These are phyloP conservation scores for Propithecus deckenii DNA, from an alignment of 2,797 vertebrate species.

Conservation along the genomic window DNA sequence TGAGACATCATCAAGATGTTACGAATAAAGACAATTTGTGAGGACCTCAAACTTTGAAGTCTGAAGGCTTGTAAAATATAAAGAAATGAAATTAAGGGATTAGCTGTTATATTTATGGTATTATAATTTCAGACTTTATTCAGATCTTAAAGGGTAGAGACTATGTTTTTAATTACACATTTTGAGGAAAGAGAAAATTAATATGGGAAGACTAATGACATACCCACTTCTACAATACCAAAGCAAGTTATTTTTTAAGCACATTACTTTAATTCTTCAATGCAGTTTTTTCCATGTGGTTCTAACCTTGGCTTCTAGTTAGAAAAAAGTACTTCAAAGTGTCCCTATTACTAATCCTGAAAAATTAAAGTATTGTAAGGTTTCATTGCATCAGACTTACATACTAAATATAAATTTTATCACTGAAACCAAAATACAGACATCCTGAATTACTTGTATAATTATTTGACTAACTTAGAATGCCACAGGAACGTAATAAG, in stretches of 20 bases:
- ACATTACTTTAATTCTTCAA: background rate
- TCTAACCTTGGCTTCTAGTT: background rate
- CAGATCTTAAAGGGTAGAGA: background rate
- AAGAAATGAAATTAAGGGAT: background rate
- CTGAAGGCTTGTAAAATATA: background rate
- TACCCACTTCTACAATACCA: background rate
- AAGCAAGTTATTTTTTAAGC: background rate
- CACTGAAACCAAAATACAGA: conserved; percentile 63
- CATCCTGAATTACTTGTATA: conserved; percentile 54
- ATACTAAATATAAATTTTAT: conserved; percentile 40
- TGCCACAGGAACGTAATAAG: conserved; percentile 64
- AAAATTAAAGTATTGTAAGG: background rate
- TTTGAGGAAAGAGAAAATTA: background rate
- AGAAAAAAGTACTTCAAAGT: background rate
- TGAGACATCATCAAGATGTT: background rate
- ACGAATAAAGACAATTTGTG: background rate
- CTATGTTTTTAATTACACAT: background rate
- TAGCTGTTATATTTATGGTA: background rate
- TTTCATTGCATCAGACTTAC: conserved; percentile 29
- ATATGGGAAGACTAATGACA: background rate
- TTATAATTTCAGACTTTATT: background rate
- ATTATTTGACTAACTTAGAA: conserved; percentile 53
- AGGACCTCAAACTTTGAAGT: background rate
- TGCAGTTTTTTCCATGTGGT: background rate
- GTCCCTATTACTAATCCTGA: background rate